Conservation (phyloP, 2,113 vertebrate genomes). For the Pelecanus crispus region DNA sequence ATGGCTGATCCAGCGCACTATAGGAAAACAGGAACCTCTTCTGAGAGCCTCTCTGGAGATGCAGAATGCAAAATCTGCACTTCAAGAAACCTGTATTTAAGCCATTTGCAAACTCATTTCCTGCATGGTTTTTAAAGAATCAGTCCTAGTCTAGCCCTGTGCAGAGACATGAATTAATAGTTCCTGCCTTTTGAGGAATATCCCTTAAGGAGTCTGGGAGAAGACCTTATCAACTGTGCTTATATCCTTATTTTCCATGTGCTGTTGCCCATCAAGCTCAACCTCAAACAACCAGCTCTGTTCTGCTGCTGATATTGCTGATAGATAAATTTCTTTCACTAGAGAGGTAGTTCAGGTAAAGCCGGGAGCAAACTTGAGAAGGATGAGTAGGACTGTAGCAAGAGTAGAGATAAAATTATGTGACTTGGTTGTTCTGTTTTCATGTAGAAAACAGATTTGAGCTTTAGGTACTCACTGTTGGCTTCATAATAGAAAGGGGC, state of each 20-base stretch:
- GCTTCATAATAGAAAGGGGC: neutral
- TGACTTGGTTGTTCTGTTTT: neutral
- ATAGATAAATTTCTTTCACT: neutral
- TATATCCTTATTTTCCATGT: neutral
- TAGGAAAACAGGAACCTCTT: neutral
- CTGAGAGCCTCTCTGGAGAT: neutral
- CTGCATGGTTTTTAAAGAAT: neutral
- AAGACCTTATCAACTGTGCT: neutral
- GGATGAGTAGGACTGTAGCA: neutral
- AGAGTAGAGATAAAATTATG: neutral
- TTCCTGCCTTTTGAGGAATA: neutral
- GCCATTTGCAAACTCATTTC: neutral
- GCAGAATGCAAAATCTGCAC: neutral
- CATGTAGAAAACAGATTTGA: neutral
- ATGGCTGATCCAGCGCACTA: rapidly evolving
- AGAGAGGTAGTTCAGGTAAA: neutral
- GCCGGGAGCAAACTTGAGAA: neutral
- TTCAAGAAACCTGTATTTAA: neutral
- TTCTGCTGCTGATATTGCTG: neutral
- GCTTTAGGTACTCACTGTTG: neutral
- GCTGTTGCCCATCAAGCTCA: neutral
- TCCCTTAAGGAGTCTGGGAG: neutral
- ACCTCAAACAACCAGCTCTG: neutral
- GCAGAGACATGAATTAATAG: neutral
- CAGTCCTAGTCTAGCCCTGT: neutral